Percentiles rank a stretch among this genome's conserved stretches.
Evolutionary conservation across 2,113 vertebrate species (phyloP).

Genomic region (Ammospiza caudacuta): DNA sequence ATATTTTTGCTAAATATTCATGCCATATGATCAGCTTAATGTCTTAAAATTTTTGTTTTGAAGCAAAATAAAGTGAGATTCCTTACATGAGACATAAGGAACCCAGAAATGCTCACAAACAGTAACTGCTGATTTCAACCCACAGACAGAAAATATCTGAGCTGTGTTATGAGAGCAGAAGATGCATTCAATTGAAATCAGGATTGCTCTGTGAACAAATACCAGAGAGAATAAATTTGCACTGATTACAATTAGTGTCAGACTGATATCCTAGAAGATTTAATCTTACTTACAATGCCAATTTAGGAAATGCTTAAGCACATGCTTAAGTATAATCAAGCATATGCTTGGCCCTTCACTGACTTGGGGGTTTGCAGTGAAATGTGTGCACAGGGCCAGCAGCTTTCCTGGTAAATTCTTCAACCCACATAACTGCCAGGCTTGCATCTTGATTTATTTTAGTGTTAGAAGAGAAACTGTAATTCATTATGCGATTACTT

Average conservation of each 20-base stretch:
- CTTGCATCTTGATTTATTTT: background rate
- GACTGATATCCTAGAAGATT: background rate
- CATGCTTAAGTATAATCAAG: slow-evolving; percentile 16
- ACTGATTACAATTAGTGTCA: slow-evolving; percentile 65
- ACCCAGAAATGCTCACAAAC: background rate
- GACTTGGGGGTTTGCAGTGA: background rate
- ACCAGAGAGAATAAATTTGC: slow-evolving; percentile 43
- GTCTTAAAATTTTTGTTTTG: background rate
- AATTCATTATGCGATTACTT: background rate
- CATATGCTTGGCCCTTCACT: slow-evolving; percentile 8
- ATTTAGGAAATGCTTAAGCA: slow-evolving; percentile 24
- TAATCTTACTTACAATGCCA: background rate
- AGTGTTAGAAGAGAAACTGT: background rate
- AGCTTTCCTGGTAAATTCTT: background rate
- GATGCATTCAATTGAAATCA: background rate
- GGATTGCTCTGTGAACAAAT: slow-evolving; percentile 19
- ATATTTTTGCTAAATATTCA: background rate
- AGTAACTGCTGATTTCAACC: background rate
- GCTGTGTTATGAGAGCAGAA: background rate
- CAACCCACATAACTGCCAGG: background rate
- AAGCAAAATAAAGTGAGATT: background rate
- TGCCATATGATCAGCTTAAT: background rate
- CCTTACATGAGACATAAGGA: background rate
- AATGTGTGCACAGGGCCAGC: background rate
- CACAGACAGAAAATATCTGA: background rate